A percentile compares a stretch with the other conserved stretches of the same genome.
Conservation (phyloP, 2,113 vertebrate species). For the Uria aalge region DNA sequence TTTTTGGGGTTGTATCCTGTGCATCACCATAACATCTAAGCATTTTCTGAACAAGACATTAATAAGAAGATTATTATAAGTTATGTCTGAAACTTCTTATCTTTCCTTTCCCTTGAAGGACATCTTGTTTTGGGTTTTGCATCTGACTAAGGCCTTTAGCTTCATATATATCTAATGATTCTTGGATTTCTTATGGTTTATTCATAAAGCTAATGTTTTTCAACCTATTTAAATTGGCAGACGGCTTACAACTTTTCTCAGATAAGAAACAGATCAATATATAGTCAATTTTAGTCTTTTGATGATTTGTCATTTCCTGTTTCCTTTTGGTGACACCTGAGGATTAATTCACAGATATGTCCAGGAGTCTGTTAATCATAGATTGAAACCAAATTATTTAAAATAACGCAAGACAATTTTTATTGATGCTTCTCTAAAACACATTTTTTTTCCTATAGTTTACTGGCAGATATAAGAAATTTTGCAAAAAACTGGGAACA, state of each 20-base stretch:
- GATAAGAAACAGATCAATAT: neutral
- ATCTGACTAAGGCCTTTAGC: neutral
- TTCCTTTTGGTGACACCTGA: neutral
- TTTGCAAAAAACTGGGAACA: slow-evolving; percentile 99
- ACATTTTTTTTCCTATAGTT: slow-evolving; percentile 69
- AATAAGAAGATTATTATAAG: neutral
- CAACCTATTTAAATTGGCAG: neutral
- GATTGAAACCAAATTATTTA: neutral
- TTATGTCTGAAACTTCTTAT: neutral
- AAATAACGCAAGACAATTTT: neutral
- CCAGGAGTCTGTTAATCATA: neutral
- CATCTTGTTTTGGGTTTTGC: neutral
- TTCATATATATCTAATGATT: neutral
- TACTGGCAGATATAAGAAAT: slow-evolving; percentile 93
- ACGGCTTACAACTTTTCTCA: neutral
- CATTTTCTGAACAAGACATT: neutral
- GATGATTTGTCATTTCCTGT: neutral
- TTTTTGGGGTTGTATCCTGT: neutral
- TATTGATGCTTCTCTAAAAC: neutral
- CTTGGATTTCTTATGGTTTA: neutral
- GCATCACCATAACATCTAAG: neutral
- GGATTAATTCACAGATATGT: neutral
- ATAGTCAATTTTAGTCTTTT: neutral
- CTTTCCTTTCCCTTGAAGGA: neutral
- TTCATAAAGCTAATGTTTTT: neutral